Conservation (phyloP, 1,140 invertebrate genomes). For the Thaumatotibia leucotreta region DNA sequence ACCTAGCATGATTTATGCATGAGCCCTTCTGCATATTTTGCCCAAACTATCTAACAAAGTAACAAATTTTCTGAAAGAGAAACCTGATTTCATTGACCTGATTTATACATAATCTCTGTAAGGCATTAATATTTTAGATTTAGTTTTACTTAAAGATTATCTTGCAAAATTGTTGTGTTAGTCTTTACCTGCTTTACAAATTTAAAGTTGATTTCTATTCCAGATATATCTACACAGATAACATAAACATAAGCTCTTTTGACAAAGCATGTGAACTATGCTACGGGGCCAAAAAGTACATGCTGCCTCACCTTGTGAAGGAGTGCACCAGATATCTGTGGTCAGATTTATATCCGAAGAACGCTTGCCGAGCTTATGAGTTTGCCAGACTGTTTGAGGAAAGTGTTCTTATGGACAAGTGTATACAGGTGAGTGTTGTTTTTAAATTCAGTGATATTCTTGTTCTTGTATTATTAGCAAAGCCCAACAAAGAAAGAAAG, state of each 20-base stretch:
- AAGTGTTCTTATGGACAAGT: slow-evolving; percentile 86
- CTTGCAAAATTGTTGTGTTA: no score
- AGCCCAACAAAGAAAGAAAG: no score
- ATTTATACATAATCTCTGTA: no score
- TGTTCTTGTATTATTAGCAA: not conserved
- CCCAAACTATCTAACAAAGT: no score
- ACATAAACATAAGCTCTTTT: slow-evolving; percentile 86
- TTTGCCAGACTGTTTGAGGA: slow-evolving; percentile 91
- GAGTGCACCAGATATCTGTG: slow-evolving; percentile 88
- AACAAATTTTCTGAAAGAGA: no score
- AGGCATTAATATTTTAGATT: no score
- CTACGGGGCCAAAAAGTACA: slow-evolving; percentile 92
- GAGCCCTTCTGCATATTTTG: no score
- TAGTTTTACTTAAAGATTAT: no score
- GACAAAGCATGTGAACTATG: slow-evolving; percentile 90
- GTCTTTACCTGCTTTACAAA: slow-evolving; percentile 8
- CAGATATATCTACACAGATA: slow-evolving; percentile 90
- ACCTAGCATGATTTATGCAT: no score
- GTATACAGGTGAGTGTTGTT: slow-evolving; percentile 79
- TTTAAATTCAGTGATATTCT: not conserved
- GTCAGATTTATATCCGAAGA: slow-evolving; percentile 86
- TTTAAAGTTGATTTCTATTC: slow-evolving; percentile 35
- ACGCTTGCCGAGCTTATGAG: slow-evolving; percentile 89
- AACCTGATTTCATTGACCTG: no score
- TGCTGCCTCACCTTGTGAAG: slow-evolving; percentile 87